Evolutionary conservation across 1,140 invertebrate species (phyloP).

Genomic region (Brachionus koreanus): DNA sequence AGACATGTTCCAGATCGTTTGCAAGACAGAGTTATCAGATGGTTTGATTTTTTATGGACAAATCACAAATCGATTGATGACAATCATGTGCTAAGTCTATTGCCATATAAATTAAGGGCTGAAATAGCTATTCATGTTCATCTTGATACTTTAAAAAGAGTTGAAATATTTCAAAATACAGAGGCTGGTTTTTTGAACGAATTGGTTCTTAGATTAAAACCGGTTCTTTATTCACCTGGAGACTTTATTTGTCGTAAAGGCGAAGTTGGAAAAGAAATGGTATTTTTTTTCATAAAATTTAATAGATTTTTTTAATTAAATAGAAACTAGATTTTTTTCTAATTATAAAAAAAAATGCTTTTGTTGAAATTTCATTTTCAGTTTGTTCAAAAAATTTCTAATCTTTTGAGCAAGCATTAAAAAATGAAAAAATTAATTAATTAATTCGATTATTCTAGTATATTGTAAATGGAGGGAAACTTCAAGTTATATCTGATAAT

Average conservation of each 20-base stretch:
- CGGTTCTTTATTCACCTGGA: slow-evolving; percentile 92
- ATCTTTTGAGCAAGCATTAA: too few relatives aligned
- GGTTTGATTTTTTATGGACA: slow-evolving; percentile 70
- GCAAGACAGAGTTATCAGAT: slow-evolving; percentile 95
- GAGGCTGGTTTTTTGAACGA: slow-evolving; percentile 97
- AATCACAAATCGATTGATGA: slow-evolving; percentile 97
- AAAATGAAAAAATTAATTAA: neutral
- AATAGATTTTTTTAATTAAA: neutral
- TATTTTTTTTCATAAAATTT: slow-evolving; percentile 68
- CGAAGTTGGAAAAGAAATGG: slow-evolving; percentile 95
- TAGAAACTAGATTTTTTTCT: neutral
- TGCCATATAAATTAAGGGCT: slow-evolving; percentile 86
- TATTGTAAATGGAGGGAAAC: slow-evolving; percentile 89
- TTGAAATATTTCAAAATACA: slow-evolving; percentile 96
- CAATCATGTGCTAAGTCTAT: slow-evolving; percentile 65
- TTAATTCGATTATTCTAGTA: slow-evolving; percentile 63
- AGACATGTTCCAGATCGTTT: slow-evolving; percentile 85
- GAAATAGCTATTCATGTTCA: slow-evolving; percentile 99
- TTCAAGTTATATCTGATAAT: slow-evolving; percentile 94
- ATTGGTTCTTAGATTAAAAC: slow-evolving; percentile 82
- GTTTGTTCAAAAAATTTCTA: neutral
- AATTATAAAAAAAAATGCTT: too few relatives aligned
- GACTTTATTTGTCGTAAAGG: slow-evolving; percentile 98
- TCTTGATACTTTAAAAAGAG: slow-evolving; percentile 87
- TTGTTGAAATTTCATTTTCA: too few relatives aligned